Evolutionary conservation across 2,888 invertebrate genomes (phyloP).

Genomic region (Scaptomyza parva): DNA sequence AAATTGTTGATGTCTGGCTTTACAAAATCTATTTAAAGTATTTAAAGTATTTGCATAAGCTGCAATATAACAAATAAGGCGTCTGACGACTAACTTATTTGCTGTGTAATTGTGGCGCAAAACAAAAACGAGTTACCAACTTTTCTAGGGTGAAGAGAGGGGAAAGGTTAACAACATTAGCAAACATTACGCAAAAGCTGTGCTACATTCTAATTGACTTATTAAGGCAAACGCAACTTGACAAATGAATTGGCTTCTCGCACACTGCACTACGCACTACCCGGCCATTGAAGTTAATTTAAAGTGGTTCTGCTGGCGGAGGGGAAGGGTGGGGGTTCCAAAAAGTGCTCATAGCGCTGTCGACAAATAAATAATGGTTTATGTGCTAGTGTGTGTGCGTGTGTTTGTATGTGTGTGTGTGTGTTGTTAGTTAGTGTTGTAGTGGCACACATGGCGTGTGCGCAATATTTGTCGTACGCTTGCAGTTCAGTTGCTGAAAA

Average conservation of each 20-base stretch:
- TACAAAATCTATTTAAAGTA: background rate
- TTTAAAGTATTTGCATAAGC: background rate
- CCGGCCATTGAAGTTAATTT: constrained; percentile 67
- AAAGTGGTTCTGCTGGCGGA: constrained; percentile 41
- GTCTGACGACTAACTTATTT: background rate
- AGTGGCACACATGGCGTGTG: constrained; percentile 68
- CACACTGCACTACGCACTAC: constrained; percentile 36
- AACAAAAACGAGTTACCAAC: background rate
- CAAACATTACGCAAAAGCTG: constrained; percentile 17
- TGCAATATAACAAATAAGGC: background rate
- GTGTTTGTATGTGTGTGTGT: too few species aligned
- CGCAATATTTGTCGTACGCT: constrained; percentile 64
- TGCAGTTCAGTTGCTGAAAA: constrained; percentile 66
- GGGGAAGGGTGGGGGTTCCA: constrained; percentile 7
- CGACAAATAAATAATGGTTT: constrained; percentile 75
- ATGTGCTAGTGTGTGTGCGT: constrained; percentile 30
- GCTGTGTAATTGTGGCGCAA: constrained; percentile 6
- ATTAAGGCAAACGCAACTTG: constrained; percentile 58
- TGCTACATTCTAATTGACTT: constrained; percentile 66
- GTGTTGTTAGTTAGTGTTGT: too few species aligned
- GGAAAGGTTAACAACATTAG: background rate
- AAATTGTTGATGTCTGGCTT: background rate
- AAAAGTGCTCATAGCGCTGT: constrained; percentile 39
- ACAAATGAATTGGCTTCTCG: constrained; percentile 63
- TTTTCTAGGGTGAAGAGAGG: too few species aligned